Evolutionary conservation across 2,797 vertebrate genomes (phyloP).

Genomic region (Darevskia nairensis): DNA sequence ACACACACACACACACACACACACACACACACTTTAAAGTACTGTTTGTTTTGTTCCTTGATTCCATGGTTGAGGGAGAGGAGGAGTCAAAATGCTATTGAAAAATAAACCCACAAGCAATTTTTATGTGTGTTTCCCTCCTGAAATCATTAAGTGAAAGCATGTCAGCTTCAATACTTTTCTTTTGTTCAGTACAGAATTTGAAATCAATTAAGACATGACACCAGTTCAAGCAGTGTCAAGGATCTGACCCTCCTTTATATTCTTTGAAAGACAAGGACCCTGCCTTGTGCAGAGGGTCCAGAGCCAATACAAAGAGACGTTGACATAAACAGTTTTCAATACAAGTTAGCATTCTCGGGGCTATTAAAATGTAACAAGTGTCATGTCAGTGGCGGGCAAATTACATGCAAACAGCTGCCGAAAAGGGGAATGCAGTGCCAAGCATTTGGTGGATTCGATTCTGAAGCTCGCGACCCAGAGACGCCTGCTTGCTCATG

Average conservation of each 20-base stretch:
- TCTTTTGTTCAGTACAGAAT: not conserved
- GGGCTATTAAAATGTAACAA: not conserved
- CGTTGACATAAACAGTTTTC: not conserved
- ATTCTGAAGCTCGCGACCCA: not conserved
- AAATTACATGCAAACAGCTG: not conserved
- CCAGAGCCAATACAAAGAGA: not conserved
- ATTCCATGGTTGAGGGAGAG: too few species aligned
- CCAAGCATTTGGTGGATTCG: not conserved
- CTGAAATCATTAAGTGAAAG: not conserved
- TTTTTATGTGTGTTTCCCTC: not conserved
- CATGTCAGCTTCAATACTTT: not conserved
- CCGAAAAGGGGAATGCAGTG: not conserved
- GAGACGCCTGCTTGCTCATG: not conserved
- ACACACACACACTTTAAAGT: not conserved
- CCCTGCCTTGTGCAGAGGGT: not conserved
- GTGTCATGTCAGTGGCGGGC: not conserved
- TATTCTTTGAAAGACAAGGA: not conserved
- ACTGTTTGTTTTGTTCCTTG: not conserved
- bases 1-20: too few species aligned
- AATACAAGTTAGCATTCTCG: not conserved
- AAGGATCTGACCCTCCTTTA: not conserved
- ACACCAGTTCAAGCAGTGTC: not conserved
- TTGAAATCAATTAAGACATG: constrained; percentile 10
- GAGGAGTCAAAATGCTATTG: not conserved
- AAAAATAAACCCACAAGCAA: not conserved